Conservation (phyloP, 2,113 vertebrate genomes). For the Vireo altiloquus region DNA sequence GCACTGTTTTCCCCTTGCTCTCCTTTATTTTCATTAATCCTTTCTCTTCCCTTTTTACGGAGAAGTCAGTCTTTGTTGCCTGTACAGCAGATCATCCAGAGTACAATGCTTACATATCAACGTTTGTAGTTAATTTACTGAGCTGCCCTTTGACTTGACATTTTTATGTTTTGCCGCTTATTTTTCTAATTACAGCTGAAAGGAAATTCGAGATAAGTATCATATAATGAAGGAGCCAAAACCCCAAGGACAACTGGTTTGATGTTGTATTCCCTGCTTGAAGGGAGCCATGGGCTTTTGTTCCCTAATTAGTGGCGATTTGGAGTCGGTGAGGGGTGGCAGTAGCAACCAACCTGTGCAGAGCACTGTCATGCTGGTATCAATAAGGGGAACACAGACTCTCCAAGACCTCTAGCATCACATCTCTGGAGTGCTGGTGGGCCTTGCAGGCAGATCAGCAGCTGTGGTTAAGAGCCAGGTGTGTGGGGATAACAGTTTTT, state of each 20-base stretch:
- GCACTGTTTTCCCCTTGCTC: background rate
- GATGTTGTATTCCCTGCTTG: conserved; percentile 3
- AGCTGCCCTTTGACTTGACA: conserved; percentile 38
- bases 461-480: background rate
- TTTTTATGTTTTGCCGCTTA: conserved; percentile 50
- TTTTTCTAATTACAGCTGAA: conserved; percentile 67
- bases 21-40: background rate
- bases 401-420: no score
- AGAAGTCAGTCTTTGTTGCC: background rate
- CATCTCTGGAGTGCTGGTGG: background rate
- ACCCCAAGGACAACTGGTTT: conserved; percentile 24
- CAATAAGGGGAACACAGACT: background rate
- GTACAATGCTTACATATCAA: background rate
- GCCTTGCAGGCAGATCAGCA: background rate
- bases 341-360: background rate
- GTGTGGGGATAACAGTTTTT: background rate
- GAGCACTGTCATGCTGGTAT: background rate
- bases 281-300: background rate
- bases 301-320: background rate
- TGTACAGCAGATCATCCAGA: background rate
- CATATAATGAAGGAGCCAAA: conserved; percentile 29
- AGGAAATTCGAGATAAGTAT: conserved; percentile 60
- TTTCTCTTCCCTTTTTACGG: background rate
- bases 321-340: background rate
- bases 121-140: conserved; percentile 44